phyloP scores from a whole-genome alignment of 2,888 invertebrate genomes.

The Lagria hirta region DNA sequence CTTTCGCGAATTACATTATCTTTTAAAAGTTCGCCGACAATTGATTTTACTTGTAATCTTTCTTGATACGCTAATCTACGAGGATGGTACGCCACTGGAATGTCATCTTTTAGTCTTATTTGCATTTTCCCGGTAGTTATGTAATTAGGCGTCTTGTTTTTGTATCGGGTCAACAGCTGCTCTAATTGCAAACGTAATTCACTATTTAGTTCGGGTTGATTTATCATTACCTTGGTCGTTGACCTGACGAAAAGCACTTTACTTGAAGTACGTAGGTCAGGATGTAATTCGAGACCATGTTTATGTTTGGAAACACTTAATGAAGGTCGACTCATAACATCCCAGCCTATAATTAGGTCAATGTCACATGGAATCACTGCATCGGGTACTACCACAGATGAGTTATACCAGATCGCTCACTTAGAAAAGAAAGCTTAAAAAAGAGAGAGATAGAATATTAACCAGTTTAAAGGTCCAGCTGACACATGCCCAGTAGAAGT shows the following conservation, averaged over 20 bases:
- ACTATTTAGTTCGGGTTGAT: constrained; percentile 2
- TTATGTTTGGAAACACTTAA: constrained; percentile 8
- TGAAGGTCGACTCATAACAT: constrained; percentile 22
- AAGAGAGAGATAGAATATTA: too few relatives aligned
- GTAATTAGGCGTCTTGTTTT: constrained; percentile 23
- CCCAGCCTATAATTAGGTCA: constrained; percentile 29
- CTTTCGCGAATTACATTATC: constrained; percentile 32
- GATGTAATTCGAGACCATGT: constrained; percentile 18
- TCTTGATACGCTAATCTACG: constrained; percentile 31
- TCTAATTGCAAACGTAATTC: constrained; percentile 13
- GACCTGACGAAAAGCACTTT: constrained; percentile 7
- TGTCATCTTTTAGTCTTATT: constrained; percentile 23
- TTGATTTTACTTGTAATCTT: constrained; percentile 27
- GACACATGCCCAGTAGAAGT: too few relatives aligned
- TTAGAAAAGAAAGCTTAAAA: too few relatives aligned
- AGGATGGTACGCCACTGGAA: constrained; percentile 26
- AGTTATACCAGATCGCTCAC: too few relatives aligned
- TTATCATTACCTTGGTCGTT: constrained; percentile 11
- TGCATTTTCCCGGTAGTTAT: constrained; percentile 26
- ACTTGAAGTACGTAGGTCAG: constrained; percentile 5
- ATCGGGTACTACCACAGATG: constrained; percentile 26
- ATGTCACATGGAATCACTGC: constrained; percentile 20
- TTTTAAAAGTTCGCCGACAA: constrained; percentile 28
- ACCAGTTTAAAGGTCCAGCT: too few relatives aligned
- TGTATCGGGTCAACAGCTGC: constrained; percentile 8